Evolutionary conservation across 1,140 invertebrate genomes (phyloP).

Genomic region (Adoxophyes honmai): DNA sequence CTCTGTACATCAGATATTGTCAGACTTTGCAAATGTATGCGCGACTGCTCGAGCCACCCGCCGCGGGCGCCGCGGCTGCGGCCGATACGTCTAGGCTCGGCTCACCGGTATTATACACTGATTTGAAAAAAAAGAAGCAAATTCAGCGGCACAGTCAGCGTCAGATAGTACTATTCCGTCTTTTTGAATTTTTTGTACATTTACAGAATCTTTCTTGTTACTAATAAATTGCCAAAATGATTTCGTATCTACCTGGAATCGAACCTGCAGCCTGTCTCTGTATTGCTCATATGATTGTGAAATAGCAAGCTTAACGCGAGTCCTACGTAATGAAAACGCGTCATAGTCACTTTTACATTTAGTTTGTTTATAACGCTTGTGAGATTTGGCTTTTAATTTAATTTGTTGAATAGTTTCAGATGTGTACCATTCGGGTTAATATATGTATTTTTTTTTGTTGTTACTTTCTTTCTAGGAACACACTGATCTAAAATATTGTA

Average conservation of each 20-base stretch:
- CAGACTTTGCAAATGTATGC: neutral
- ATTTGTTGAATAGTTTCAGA: neutral
- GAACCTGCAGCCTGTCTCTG: neutral
- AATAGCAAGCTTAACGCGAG: neutral
- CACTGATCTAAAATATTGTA: neutral
- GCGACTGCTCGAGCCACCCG: neutral
- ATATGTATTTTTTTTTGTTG: neutral
- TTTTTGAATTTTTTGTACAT: neutral
- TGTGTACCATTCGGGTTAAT: constrained; percentile 8
- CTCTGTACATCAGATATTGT: neutral
- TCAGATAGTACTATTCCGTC: neutral
- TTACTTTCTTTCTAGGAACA: constrained; percentile 3
- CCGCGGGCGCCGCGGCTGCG: neutral
- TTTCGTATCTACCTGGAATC: neutral
- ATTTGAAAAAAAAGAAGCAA: neutral
- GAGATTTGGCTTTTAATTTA: neutral
- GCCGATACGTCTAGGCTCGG: neutral
- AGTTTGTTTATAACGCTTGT: neutral
- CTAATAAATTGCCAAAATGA: constrained; percentile 1
- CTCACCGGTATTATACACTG: neutral
- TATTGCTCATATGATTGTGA: neutral
- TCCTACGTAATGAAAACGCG: neutral
- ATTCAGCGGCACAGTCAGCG: neutral
- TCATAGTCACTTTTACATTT: neutral
- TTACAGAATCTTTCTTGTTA: neutral